phyloP scores from a whole-genome alignment of 2,797 vertebrate species.

The Phoxinus dragarum region DNA sequence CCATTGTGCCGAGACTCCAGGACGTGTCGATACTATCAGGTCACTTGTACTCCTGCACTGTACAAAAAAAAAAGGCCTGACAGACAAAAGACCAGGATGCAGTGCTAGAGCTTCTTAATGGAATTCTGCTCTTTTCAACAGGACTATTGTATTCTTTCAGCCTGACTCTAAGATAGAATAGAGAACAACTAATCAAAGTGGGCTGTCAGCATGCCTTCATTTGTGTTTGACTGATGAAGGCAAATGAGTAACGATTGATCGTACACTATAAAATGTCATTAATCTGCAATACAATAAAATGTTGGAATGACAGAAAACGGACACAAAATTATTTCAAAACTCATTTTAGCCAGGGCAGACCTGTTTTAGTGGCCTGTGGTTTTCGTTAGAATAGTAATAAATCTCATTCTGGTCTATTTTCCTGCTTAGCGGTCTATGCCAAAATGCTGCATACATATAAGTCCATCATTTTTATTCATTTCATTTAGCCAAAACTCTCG shows the following conservation, averaged over 20 bases:
- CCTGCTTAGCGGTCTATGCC: background rate
- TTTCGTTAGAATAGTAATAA: background rate
- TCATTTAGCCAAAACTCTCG: background rate
- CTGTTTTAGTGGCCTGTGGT: background rate
- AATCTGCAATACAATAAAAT: slow-evolving; percentile 41
- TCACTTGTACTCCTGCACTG: slow-evolving; percentile 63
- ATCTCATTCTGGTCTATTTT: background rate
- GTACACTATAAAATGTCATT: slow-evolving; percentile 57
- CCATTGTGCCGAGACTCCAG: slow-evolving; percentile 72
- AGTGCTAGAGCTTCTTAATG: slow-evolving; percentile 60
- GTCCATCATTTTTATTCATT: slow-evolving; percentile 7
- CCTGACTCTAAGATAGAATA: slow-evolving; percentile 26
- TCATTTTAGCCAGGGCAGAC: background rate
- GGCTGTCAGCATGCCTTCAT: slow-evolving; percentile 59
- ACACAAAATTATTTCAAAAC: slow-evolving; percentile 17
- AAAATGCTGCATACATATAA: background rate
- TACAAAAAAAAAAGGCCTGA: slow-evolving; percentile 57
- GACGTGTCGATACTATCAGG: slow-evolving; percentile 77
- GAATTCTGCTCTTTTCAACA: slow-evolving; percentile 57
- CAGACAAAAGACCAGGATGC: slow-evolving; percentile 76
- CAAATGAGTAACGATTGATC: slow-evolving; percentile 55
- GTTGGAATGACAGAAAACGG: slow-evolving; percentile 33
- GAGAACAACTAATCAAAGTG: slow-evolving; percentile 61
- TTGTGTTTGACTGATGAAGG: slow-evolving; percentile 55
- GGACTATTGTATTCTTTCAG: slow-evolving; percentile 40